Base-by-base conservation (phyloP, 2,113 vertebrate species). In the Antennarius striatus region DNA sequence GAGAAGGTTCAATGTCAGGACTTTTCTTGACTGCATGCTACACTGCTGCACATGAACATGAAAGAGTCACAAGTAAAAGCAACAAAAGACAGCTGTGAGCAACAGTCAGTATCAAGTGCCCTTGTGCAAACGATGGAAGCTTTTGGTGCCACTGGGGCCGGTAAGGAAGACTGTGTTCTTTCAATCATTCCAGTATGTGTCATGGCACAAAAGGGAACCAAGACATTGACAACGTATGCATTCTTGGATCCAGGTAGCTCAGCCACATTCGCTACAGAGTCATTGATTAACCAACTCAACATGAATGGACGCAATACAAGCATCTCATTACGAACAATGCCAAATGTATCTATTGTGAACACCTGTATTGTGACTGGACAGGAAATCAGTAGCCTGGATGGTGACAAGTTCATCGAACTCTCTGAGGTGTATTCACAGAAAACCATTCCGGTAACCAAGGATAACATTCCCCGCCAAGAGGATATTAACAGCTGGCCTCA, bases 181-280 rank as follows among this genome's bases (percentile, higher is more conserved):
- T 52, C 65, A 14, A 70, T 77, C 1, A 28, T 79, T 61, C 63
- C 76, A 72, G 67, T 78, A 17, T 40, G n/a, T 29, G n/a, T 59
- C 45, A 81, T 66, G n/a, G 36, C 56, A 42, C 42, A 68, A 68
- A 75, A 75, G 3, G 71, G 72, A 63, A 64, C 59, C 43, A 67
- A 57, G 10, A n/a, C 10, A 56, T 61, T 73, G 54, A 63, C 47
- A 55, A 67, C 48, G 0, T 77, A 73, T 9, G 36, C 69, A 4
- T 80, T 80, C 50, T 62, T 80, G 52, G 64, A 77, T 50, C 50
- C 80, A 29, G 70, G 65, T 36, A 79, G 67, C 17, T 63, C 66
- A 3, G 66, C 57, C 56, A 28, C 66, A 22, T 82, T 72, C 14
- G 66, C 50, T 54, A 56, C 55, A 52, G 63, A 65, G 36, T 28